Conservation (phyloP, 1,140 invertebrate species). For the Ceratina japonica region DNA sequence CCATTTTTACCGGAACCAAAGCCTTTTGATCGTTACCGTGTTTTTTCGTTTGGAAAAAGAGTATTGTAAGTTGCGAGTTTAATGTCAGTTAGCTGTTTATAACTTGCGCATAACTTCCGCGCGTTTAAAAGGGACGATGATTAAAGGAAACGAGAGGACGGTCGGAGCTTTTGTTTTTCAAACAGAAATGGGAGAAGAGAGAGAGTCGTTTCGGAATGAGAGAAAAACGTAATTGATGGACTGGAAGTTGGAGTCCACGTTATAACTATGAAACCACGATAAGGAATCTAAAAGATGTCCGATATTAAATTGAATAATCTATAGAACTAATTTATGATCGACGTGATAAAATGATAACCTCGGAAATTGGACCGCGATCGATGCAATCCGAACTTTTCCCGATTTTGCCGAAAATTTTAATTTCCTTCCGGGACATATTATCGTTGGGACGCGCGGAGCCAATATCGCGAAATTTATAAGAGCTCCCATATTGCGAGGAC, state of each 20-base stretch:
- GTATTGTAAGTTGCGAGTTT: not conserved
- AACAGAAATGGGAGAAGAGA: not conserved
- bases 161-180: not conserved
- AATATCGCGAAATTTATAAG: conserved; percentile 69
- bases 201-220: not conserved
- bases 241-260: not conserved
- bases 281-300: too few relatives aligned
- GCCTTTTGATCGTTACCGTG: conserved; percentile 19
- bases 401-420: conserved; percentile 55
- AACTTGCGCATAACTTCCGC: not conserved
- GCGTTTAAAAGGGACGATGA: not conserved
- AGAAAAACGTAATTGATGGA: not conserved
- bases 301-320: too few relatives aligned
- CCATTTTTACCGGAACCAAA: conserved; percentile 4
- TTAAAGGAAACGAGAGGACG: not conserved
- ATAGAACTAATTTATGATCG: too few relatives aligned
- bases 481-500: conserved; percentile 51
- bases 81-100: not conserved
- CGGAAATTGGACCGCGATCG: not conserved
- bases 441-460: conserved; percentile 32
- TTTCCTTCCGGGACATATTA: conserved; percentile 45
- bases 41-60: conserved; percentile 11
- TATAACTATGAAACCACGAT: too few relatives aligned
- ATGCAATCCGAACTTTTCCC: not conserved
- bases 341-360: too few relatives aligned